A percentile compares a stretch with the other conserved stretches of the same genome.
phyloP scores from a whole-genome alignment of 2,113 vertebrate species.

The Oceanites oceanicus region DNA sequence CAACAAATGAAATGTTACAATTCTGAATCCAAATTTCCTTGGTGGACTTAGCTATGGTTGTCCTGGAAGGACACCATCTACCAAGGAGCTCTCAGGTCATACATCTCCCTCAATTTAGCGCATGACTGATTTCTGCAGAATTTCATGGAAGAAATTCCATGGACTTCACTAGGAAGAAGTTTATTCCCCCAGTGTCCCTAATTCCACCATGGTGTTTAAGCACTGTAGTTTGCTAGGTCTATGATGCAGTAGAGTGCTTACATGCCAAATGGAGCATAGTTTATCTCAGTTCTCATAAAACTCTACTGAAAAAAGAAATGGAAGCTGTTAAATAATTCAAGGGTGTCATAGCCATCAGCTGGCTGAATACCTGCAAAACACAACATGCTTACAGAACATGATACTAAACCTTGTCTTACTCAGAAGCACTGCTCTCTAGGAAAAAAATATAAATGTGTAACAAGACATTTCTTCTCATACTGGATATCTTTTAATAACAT shows the following conservation, averaged over 20 bases:
- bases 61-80: neutral
- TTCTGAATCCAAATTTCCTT: neutral
- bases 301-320: neutral
- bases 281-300: slow-evolving; percentile 33
- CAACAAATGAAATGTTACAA: neutral
- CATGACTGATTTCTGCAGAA: neutral
- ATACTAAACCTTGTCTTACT: neutral
- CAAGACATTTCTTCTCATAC: neutral
- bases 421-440: neutral
- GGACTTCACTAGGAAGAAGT: neutral
- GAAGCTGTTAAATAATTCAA: slow-evolving; percentile 56
- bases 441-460: neutral
- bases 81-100: neutral
- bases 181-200: neutral
- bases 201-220: neutral
- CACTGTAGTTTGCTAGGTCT: neutral
- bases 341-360: slow-evolving; percentile 33
- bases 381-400: neutral
- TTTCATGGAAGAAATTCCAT: neutral
- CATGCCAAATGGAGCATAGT: neutral
- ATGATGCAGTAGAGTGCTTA: neutral
- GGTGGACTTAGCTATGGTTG: neutral
- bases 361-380: neutral
- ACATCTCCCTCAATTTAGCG: neutral
- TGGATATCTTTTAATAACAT: neutral